Percentiles rank a stretch among this genome's conserved stretches.
These are phyloP conservation scores for Eudyptes chrysolophus DNA, from an alignment of 2,113 vertebrate species.

Conservation along the genomic window DNA sequence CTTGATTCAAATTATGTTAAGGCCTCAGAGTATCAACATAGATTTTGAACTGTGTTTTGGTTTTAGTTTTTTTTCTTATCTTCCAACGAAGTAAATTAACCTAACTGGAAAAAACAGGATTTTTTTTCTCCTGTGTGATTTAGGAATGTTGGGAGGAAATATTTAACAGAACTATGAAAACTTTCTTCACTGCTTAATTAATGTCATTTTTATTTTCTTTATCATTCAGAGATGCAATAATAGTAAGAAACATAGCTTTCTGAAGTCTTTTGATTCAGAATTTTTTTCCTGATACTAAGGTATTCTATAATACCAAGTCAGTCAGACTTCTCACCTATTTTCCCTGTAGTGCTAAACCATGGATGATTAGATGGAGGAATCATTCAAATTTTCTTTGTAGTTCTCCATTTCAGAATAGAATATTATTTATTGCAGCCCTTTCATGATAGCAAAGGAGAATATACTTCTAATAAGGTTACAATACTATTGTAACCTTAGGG, in stretches of 20 bases:
- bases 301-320: neutral
- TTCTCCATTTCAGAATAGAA: neutral
- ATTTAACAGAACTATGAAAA: neutral
- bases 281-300: neutral
- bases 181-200: neutral
- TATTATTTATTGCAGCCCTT: neutral
- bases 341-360: neutral
- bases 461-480: neutral
- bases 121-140: neutral
- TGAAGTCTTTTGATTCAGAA: neutral
- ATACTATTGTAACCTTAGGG: neutral
- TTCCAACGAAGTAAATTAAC: neutral
- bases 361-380: neutral
- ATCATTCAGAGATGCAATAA: neutral
- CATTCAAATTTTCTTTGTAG: neutral
- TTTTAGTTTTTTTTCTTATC: neutral
- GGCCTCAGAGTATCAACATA: neutral
- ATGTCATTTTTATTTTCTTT: neutral
- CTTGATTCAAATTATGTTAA: neutral
- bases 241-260: neutral
- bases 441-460: neutral
- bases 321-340: neutral
- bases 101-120: neutral
- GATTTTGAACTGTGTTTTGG: neutral
- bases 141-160: neutral